phyloP scores from a whole-genome alignment of 2,113 vertebrate species.

The Sebastes schlegelii region DNA sequence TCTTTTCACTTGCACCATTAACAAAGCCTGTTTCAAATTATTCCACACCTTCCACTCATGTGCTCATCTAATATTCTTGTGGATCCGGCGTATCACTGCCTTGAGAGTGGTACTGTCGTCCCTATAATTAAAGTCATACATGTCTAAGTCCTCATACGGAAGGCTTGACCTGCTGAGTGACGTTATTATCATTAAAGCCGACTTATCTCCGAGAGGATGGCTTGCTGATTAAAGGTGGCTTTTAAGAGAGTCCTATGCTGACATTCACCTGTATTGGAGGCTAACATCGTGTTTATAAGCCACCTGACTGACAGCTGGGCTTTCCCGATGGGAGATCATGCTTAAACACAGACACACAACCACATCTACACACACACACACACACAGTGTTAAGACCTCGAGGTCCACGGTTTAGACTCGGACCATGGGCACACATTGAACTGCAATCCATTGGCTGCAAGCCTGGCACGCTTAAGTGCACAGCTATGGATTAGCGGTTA shows the following conservation, averaged over 20 bases:
- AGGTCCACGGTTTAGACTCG: slow-evolving; percentile 41
- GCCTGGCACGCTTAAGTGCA: slow-evolving; percentile 66
- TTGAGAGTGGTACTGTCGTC: slow-evolving; percentile 31
- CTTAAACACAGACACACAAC: slow-evolving; percentile 1
- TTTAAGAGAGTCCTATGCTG: slow-evolving; percentile 71
- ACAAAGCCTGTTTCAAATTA: background rate
- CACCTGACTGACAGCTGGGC: slow-evolving; percentile 63
- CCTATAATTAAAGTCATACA: slow-evolving; percentile 66
- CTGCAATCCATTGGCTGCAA: slow-evolving; percentile 49
- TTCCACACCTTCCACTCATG: background rate
- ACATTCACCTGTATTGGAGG: slow-evolving; percentile 75
- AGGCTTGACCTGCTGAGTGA: slow-evolving; percentile 55
- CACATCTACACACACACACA: background rate
- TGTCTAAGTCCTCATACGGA: slow-evolving; percentile 57
- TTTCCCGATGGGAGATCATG: slow-evolving; percentile 8
- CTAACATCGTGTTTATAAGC: slow-evolving; percentile 74
- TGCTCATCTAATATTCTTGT: slow-evolving; percentile 2
- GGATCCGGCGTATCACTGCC: background rate
- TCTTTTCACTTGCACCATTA: background rate
- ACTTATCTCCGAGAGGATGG: slow-evolving; percentile 51
- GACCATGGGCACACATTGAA: slow-evolving; percentile 49
- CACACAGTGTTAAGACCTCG: slow-evolving; percentile 25
- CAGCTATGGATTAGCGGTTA: slow-evolving; percentile 77
- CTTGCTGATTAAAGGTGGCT: slow-evolving; percentile 75
- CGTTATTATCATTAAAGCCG: slow-evolving; percentile 70